Percentiles rank a stretch among this genome's conserved stretches.
Evolutionary conservation across 2,113 vertebrate species (phyloP).

Genomic region (Smithornis capensis): DNA sequence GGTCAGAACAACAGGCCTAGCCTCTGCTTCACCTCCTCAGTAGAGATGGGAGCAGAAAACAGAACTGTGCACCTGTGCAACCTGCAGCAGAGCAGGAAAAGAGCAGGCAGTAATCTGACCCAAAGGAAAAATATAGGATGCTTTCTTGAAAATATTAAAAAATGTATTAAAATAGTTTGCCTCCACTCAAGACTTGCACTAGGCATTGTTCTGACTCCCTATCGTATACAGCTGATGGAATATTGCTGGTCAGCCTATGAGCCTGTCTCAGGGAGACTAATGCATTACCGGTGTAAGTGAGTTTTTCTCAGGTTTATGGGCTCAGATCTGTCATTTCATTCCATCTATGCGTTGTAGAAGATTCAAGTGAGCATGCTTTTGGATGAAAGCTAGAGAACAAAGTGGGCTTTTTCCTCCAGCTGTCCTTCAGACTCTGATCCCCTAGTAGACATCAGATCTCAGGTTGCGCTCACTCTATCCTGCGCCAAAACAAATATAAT

Average conservation of each 20-base stretch:
- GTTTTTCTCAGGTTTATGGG: neutral
- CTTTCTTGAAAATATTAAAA: neutral
- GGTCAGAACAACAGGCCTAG: neutral
- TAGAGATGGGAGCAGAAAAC: neutral
- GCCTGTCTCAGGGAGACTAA: neutral
- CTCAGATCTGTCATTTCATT: neutral
- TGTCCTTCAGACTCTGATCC: neutral
- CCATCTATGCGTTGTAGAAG: neutral
- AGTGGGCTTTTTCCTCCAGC: neutral
- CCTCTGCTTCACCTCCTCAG: neutral
- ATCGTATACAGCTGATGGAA: neutral
- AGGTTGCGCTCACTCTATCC: neutral
- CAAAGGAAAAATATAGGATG: neutral
- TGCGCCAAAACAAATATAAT: conserved; percentile 2
- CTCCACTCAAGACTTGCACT: neutral
- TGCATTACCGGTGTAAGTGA: neutral
- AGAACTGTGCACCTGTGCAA: neutral
- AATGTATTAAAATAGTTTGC: neutral
- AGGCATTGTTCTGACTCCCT: neutral
- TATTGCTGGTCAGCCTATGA: neutral
- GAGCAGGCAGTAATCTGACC: neutral
- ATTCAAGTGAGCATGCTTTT: neutral
- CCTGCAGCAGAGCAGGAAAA: neutral
- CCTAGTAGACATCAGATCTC: neutral
- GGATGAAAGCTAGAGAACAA: neutral